These are phyloP conservation scores for Conomelus anceps DNA, from an alignment of 2,888 invertebrate genomes.

Conservation along the genomic window DNA sequence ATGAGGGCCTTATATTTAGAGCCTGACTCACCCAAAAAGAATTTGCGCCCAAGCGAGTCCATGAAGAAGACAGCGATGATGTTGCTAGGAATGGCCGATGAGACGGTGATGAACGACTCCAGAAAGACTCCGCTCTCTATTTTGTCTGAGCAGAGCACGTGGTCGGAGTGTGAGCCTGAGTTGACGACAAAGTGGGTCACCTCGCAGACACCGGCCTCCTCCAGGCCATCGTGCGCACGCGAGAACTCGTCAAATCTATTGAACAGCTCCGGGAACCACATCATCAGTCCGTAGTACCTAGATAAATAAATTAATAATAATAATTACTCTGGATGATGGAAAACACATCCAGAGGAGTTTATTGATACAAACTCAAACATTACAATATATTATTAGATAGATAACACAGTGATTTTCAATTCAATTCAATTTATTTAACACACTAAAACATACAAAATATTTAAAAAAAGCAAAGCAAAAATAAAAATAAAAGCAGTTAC, in stretches of 20 bases:
- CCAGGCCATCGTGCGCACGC: constrained; percentile 51
- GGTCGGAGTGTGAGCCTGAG: constrained; percentile 54
- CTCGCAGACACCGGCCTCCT: constrained; percentile 42
- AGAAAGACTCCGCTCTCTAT: constrained; percentile 74
- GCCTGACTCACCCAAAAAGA: constrained; percentile 65
- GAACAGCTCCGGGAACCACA: constrained; percentile 96
- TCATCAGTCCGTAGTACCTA: constrained; percentile 89
- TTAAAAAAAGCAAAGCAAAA: too few species aligned
- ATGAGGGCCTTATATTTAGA: too few species aligned
- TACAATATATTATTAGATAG: too few species aligned
- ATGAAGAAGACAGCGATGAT: constrained; percentile 74
- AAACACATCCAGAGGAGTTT: too few species aligned
- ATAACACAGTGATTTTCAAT: not conserved
- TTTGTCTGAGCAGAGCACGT: constrained; percentile 56
- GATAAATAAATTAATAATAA: constrained; percentile 4
- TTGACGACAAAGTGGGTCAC: constrained; percentile 71
- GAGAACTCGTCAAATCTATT: constrained; percentile 80
- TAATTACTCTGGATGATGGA: not conserved
- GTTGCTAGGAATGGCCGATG: constrained; percentile 79
- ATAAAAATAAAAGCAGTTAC: too few species aligned
- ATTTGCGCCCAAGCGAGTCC: constrained; percentile 80
- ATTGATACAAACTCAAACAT: too few species aligned
- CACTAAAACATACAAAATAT: too few species aligned
- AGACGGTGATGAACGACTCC: constrained; percentile 80
- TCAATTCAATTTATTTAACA: too few species aligned